Conservation (phyloP, 2,113 vertebrate genomes). For the Hyperoodon ampullatus region DNA sequence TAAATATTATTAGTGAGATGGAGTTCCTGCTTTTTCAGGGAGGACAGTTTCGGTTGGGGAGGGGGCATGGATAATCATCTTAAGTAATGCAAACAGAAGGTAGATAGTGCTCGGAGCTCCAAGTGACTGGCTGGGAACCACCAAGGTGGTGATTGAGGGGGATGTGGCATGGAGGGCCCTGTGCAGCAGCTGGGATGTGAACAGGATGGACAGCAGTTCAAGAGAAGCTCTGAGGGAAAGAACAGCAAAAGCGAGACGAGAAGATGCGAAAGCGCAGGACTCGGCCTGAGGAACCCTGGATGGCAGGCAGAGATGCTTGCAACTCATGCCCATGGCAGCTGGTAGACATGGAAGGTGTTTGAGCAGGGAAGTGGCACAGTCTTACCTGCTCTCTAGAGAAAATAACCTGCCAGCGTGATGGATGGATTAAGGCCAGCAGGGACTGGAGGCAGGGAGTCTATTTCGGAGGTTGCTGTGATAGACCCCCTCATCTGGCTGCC, state of each 20-base stretch:
- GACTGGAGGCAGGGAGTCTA: background rate
- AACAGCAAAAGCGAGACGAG: background rate
- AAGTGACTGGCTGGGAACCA: background rate
- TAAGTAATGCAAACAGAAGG: background rate
- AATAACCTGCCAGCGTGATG: background rate
- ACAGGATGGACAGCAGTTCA: background rate
- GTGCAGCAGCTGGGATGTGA: background rate
- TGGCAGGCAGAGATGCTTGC: background rate
- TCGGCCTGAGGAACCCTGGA: background rate
- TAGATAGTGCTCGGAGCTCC: background rate
- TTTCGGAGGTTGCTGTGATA: background rate
- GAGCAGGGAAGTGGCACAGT: background rate
- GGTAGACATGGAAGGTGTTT: background rate
- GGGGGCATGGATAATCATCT: no score
- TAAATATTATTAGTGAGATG: background rate
- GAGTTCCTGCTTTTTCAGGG: background rate
- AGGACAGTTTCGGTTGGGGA: background rate
- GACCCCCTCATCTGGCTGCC: background rate
- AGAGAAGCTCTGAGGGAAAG: background rate
- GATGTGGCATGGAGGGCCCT: background rate
- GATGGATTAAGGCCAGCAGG: background rate
- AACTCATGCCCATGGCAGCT: fast-evolving
- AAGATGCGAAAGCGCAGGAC: background rate
- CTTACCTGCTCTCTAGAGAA: background rate
- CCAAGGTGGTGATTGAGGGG: no score